phyloP scores from a whole-genome alignment of 2,113 vertebrate species.

The Artemisiospiza belli region DNA sequence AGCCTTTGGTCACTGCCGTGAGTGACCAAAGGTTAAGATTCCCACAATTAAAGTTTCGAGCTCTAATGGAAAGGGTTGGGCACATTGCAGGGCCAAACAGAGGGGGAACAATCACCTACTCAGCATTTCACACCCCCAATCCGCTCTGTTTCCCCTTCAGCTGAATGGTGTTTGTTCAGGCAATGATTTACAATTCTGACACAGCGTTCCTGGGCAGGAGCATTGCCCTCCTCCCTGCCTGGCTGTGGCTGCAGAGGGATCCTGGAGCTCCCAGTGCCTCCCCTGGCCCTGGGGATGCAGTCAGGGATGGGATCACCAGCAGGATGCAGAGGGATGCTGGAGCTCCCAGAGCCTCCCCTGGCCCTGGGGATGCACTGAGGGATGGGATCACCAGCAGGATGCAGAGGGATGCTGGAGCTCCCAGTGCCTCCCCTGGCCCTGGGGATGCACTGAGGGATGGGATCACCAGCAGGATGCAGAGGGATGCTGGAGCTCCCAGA shows the following conservation, averaged over 20 bases:
- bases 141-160: neutral
- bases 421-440: too few species aligned
- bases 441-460: too few species aligned
- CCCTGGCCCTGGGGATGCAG: too few species aligned
- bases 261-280: neutral
- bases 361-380: too few species aligned
- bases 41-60: too few species aligned
- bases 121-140: neutral
- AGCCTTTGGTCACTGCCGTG: neutral
- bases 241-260: neutral
- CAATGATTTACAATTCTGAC: neutral
- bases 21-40: neutral
- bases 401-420: neutral
- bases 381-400: too few species aligned
- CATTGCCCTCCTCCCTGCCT: neutral
- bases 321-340: too few species aligned
- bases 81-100: neutral
- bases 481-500: neutral
- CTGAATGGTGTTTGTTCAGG: neutral
- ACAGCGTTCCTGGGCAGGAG: neutral
- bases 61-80: neutral
- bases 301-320: too few species aligned
- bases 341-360: too few species aligned
- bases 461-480: neutral
- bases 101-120: neutral